Evolutionary conservation across 2,888 invertebrate species (phyloP), one percentile per base, ranked within the genome.

Genomic region (Gerosis bhagava): DNA sequence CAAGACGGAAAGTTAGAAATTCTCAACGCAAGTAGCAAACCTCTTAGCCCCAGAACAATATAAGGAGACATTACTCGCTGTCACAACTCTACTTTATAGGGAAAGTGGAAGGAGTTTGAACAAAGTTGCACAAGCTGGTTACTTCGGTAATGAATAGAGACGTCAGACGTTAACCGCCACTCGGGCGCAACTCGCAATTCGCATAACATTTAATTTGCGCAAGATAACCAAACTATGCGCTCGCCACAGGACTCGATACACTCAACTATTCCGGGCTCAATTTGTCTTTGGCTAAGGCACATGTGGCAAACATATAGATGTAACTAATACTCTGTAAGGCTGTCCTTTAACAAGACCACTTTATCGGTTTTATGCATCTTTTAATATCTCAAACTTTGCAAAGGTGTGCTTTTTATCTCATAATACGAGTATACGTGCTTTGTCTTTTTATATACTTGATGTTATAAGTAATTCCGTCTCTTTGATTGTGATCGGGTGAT

Each of bases 1-100:
- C 68, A 65, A 65, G 66, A 74, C 72, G n/a, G 73, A 81, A 82
- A 84, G 82, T 86, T 83, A 75, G 70, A 75, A 82, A 83, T 84
- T 82, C 83, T 80, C 80, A 75, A 79, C 76, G 67, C 76, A 82
- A 78, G 71, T 77, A 73, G 72, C 80, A 83, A 84, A 79, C 84
- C 84, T 84, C 87, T 84, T 83, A 83, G 80, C 83, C 86, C 86
- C 86, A 75, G 82, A 80, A 86, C 86, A 88, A 86, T 86, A 87
- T 84, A 84, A 80, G 79, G 77, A 76, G 80, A 82, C 83, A 86
- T 87, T 86, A 83, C 82, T 88, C 84, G 78, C 79, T 83, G 87
- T 84, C 88, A 84, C 82, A 83, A 80, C 73, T 84, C 77, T 82
- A 83, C 77, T 86, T 83, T 83, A 84, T 82, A 86, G 83, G 83